Percentiles rank a stretch among this genome's conserved stretches.
These are phyloP conservation scores for Criorhina ranunculi DNA, from an alignment of 2,888 invertebrate species.

Conservation along the genomic window DNA sequence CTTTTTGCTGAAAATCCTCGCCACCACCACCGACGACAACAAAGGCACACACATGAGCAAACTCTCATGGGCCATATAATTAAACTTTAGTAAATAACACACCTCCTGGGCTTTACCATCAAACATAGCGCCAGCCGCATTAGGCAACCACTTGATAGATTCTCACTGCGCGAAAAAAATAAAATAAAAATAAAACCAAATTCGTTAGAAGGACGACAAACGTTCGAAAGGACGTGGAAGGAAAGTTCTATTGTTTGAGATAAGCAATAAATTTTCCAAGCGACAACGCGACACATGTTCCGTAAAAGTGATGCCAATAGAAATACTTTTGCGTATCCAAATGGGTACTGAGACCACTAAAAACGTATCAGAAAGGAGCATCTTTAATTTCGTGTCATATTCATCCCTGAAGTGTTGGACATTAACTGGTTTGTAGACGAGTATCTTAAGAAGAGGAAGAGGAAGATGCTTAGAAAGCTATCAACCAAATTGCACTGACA, in stretches of 20 bases:
- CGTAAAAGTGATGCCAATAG: background rate
- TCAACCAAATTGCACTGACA: no score
- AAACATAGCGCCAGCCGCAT: constrained; percentile 32
- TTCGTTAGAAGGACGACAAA: background rate
- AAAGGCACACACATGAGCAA: constrained; percentile 42
- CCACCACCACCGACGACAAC: background rate
- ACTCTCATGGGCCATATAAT: constrained; percentile 56
- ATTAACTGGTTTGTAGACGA: no score
- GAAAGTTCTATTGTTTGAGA: constrained; percentile 60
- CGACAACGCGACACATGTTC: constrained; percentile 63
- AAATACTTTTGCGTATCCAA: no score
- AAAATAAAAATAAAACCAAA: constrained; percentile 25
- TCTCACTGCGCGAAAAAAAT: constrained; percentile 35
- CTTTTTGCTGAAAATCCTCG: constrained; percentile 1
- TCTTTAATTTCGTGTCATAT: no score
- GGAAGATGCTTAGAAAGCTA: no score
- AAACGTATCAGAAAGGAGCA: no score
- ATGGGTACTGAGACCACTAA: no score
- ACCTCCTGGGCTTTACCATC: constrained; percentile 30
- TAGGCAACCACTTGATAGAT: constrained; percentile 66
- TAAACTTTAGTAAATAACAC: constrained; percentile 56
- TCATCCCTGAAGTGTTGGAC: no score
- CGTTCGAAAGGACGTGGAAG: background rate
- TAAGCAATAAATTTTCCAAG: constrained; percentile 62
- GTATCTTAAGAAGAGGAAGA: no score